Percentiles rank a stretch among this genome's conserved stretches.
These are phyloP conservation scores for Plagodis dolabraria DNA, from an alignment of 2,888 invertebrate species.

Conservation along the genomic window DNA sequence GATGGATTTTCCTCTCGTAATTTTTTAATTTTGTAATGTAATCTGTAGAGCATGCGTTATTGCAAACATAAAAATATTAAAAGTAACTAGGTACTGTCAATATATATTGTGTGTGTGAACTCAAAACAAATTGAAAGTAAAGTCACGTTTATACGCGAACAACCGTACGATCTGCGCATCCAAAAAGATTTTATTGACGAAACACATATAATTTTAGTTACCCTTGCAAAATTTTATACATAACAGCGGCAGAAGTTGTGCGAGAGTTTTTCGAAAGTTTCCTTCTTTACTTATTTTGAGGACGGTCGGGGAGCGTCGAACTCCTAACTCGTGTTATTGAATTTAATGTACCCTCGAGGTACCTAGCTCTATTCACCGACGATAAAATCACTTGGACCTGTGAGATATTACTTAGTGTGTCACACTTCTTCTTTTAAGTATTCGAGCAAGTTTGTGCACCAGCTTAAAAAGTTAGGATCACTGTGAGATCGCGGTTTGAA, in stretches of 20 bases:
- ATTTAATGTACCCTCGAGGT: conserved; percentile 80
- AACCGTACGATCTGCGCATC: conserved; percentile 31
- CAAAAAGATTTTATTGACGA: conserved; percentile 48
- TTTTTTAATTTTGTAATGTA: too few species aligned
- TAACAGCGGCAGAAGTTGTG: conserved; percentile 72
- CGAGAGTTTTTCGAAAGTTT: conserved; percentile 76
- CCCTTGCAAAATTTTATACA: conserved; percentile 64
- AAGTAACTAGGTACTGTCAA: not conserved
- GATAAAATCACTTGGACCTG: conserved; percentile 71
- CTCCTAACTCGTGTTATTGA: conserved; percentile 84
- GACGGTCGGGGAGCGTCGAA: conserved; percentile 82
- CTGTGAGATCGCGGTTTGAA: not conserved
- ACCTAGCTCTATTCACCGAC: conserved; percentile 71
- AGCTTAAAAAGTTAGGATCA: not conserved
- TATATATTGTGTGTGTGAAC: not conserved
- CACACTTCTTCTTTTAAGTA: conserved; percentile 19
- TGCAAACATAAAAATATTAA: too few species aligned
- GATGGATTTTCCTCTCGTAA: too few species aligned
- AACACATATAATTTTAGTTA: conserved; percentile 52
- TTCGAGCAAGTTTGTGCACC: conserved; percentile 4
- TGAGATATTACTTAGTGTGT: conserved; percentile 48
- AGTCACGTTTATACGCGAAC: conserved; percentile 33
- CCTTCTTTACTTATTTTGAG: conserved; percentile 81
- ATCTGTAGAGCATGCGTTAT: too few species aligned
- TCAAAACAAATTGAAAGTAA: conserved; percentile 25